Conservation (phyloP, 2,888 invertebrate species). For the Alentia gelatinosa region DNA sequence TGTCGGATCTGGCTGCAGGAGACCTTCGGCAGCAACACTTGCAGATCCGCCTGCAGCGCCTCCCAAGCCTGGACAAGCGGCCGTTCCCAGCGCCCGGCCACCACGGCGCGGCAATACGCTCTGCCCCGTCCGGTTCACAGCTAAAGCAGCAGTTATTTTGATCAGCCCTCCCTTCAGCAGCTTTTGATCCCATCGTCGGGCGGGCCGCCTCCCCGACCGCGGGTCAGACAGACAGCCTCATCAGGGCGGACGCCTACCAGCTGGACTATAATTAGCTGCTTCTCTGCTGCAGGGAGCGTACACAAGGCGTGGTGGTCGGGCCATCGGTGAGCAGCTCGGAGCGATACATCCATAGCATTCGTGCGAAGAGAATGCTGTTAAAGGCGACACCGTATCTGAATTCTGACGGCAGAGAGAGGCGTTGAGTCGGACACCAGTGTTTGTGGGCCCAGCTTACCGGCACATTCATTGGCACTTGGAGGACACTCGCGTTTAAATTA, state of each 20-base stretch:
- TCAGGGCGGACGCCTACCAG: not conserved
- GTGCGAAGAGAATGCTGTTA: not conserved
- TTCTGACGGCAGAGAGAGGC: not conserved
- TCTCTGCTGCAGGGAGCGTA: not conserved
- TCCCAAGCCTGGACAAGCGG: not conserved
- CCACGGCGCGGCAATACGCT: not conserved
- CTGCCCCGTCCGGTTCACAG: not conserved
- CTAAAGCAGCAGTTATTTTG: slow-evolving; percentile 7
- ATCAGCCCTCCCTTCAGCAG: not conserved
- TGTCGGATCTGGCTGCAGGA: too few relatives aligned
- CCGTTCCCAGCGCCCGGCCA: not conserved
- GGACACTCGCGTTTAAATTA: too few relatives aligned
- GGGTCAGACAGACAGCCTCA: not conserved
- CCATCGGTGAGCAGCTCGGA: too few relatives aligned
- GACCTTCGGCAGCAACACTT: too few relatives aligned
- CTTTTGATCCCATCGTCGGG: slow-evolving; percentile 16
- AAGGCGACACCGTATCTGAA: not conserved
- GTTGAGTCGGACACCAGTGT: too few relatives aligned
- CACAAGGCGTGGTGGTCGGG: not conserved
- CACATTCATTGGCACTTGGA: not conserved
- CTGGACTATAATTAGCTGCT: not conserved
- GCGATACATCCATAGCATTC: too few relatives aligned
- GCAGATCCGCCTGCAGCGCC: not conserved
- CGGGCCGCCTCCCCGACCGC: not conserved
- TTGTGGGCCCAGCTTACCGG: too few relatives aligned